phyloP scores from a whole-genome alignment of 1,140 invertebrate species.

The Magallana angulata region DNA sequence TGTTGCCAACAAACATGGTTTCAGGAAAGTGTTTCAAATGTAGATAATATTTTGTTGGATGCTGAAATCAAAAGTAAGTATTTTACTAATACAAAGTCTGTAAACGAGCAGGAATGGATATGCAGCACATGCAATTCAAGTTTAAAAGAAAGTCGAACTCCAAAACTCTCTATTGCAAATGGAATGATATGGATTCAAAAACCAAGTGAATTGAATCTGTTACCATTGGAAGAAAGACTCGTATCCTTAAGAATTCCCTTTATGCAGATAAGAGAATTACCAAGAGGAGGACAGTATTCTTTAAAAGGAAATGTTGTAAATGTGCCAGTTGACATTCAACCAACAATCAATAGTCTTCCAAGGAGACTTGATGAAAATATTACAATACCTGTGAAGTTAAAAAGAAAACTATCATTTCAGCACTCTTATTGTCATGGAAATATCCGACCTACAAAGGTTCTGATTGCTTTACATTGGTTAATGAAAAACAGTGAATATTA shows the following conservation, averaged over 20 bases:
- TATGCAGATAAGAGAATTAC: conserved; percentile 41
- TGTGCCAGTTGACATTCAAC: conserved; percentile 43
- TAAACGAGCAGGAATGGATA: conserved; percentile 42
- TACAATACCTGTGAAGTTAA: conserved; percentile 54
- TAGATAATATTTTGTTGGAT: neutral
- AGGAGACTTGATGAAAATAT: conserved; percentile 47
- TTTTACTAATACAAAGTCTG: conserved; percentile 30
- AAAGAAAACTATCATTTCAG: conserved; percentile 48
- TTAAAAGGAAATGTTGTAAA: conserved; percentile 44
- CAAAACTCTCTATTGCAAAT: conserved; percentile 39
- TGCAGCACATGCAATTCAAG: conserved; percentile 35
- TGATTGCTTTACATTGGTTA: conserved; percentile 41
- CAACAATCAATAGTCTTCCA: conserved; percentile 52
- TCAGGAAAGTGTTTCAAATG: neutral
- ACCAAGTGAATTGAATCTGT: conserved; percentile 27
- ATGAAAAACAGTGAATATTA: conserved; percentile 47
- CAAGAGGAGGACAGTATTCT: conserved; percentile 32
- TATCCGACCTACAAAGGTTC: conserved; percentile 44
- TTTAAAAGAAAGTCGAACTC: conserved; percentile 37
- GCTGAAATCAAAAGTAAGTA: neutral
- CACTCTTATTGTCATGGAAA: conserved; percentile 50
- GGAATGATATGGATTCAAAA: conserved; percentile 39
- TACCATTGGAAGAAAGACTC: conserved; percentile 47
- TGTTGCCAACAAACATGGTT: conserved; percentile 47
- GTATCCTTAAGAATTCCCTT: conserved; percentile 42